phyloP scores from a whole-genome alignment of 2,113 vertebrate species.

The Gambusia holbrooki region DNA sequence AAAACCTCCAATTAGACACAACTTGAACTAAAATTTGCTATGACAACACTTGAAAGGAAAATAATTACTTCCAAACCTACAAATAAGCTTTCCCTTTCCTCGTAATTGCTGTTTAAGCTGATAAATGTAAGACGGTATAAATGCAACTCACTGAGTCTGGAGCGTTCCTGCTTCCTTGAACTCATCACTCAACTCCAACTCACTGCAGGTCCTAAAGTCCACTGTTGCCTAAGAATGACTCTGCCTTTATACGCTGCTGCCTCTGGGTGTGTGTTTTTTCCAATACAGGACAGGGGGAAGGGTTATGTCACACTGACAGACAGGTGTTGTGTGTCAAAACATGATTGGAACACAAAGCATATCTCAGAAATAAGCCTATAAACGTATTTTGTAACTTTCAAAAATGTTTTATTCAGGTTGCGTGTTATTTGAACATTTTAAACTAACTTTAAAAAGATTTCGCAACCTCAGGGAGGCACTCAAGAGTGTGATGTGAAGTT shows the following conservation, averaged over 20 bases:
- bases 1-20: slow-evolving; percentile 9
- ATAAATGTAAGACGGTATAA: background rate
- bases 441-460: background rate
- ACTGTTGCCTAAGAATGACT: slow-evolving; percentile 32
- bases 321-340: slow-evolving; percentile 7
- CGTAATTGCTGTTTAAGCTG: background rate
- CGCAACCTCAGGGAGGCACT: background rate
- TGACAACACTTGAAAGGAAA: slow-evolving; percentile 13
- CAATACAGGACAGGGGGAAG: background rate
- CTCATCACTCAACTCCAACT: slow-evolving; percentile 51
- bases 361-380: background rate
- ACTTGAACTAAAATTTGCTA: background rate
- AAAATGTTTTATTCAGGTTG: background rate
- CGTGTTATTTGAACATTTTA: background rate
- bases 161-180: slow-evolving; percentile 24
- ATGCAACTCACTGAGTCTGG: slow-evolving; percentile 66
- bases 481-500: slow-evolving; percentile 22
- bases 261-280: slow-evolving; percentile 1
- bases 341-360: background rate
- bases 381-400: background rate
- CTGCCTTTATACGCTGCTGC: slow-evolving; percentile 21
- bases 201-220: slow-evolving; percentile 35
- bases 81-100: background rate
- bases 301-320: slow-evolving; percentile 36
- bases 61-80: slow-evolving; percentile 3